phyloP scores from a whole-genome alignment of 1,140 invertebrate genomes.

The Aphelenchoides avenae region DNA sequence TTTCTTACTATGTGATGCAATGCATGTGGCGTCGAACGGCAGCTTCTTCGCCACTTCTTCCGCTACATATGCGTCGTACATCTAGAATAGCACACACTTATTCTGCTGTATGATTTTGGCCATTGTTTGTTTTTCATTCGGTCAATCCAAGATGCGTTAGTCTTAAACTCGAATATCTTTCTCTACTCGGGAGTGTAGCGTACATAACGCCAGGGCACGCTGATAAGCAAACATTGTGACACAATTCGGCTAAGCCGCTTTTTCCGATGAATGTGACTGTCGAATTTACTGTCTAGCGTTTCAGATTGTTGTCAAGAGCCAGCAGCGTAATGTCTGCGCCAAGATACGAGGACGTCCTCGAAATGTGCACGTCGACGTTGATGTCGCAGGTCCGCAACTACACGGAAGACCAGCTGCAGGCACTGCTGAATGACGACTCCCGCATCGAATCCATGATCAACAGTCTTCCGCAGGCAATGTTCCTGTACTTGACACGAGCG shows the following conservation, averaged over 20 bases:
- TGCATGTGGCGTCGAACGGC: constrained; percentile 40
- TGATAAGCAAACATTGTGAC: too few species aligned
- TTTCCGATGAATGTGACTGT: too few species aligned
- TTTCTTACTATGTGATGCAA: constrained; percentile 27
- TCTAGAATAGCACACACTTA: too few species aligned
- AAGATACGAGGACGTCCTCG: constrained; percentile 27
- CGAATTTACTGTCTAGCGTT: too few species aligned
- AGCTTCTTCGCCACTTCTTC: constrained; percentile 45
- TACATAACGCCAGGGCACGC: too few species aligned
- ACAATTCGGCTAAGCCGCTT: too few species aligned
- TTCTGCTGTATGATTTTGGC: too few species aligned
- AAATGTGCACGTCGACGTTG: constrained; percentile 23
- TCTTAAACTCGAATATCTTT: too few species aligned
- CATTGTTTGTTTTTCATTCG: too few species aligned
- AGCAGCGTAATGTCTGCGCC: background rate
- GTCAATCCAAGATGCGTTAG: too few species aligned
- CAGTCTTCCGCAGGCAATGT: constrained; percentile 20
- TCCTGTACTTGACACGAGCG: constrained; percentile 7
- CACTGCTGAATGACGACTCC: constrained; percentile 17
- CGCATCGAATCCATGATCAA: constrained; percentile 27
- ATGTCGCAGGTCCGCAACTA: constrained; percentile 33
- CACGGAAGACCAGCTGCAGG: constrained; percentile 32
- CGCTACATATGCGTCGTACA: constrained; percentile 38
- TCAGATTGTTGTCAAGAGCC: too few species aligned
- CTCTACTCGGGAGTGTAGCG: too few species aligned